A percentile compares a stretch with the other conserved stretches of the same genome.
Conservation (phyloP, 2,797 vertebrate genomes). For the Macropus fuliginosus region DNA sequence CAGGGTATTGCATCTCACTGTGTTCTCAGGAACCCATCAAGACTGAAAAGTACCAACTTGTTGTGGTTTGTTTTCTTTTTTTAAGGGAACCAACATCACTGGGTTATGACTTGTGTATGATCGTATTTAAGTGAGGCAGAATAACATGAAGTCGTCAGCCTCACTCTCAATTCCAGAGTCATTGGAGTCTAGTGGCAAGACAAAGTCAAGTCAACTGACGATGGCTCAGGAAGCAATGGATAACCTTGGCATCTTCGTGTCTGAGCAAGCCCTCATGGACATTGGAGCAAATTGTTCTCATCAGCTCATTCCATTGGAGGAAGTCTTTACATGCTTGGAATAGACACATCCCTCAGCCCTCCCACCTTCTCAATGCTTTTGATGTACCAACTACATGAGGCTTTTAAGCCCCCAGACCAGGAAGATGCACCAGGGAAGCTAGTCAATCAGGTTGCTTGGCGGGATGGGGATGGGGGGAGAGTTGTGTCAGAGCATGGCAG, state of each 20-base stretch:
- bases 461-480: neutral
- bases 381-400: neutral
- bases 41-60: no score
- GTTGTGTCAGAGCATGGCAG: neutral
- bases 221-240: neutral
- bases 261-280: neutral
- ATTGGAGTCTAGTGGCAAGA: no score
- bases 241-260: neutral
- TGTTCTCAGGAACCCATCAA: no score
- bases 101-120: no score
- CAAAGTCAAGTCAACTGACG: no score
- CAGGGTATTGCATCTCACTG: no score
- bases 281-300: neutral
- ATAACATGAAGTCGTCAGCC: no score
- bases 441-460: neutral
- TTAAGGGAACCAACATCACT: no score
- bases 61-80: no score
- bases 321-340: neutral
- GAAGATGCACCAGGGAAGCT: neutral
- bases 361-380: neutral
- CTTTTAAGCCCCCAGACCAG: neutral
- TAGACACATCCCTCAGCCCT: neutral
- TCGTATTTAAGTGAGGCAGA: no score
- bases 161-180: no score
- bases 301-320: neutral